Evolutionary conservation across 2,888 invertebrate genomes (phyloP), one percentile per base, ranked within the genome.

Genomic region (Malthinus seriepunctatus): DNA sequence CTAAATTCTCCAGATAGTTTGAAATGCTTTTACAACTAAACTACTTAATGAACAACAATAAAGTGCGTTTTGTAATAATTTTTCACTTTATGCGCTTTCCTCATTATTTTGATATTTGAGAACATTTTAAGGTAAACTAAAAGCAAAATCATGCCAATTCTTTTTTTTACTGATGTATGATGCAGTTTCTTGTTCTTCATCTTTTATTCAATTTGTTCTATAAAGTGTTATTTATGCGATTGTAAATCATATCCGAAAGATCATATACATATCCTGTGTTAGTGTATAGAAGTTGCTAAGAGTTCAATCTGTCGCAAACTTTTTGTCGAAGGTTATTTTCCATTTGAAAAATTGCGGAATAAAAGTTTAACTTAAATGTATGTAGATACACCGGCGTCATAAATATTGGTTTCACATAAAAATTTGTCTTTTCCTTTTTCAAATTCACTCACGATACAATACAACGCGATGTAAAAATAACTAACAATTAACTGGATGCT

Each of bases 151-250:
- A 47, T 59, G 59, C 54, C 37, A 32, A 34, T 53, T 53, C 50
- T 49, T 44, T 53, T 46, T 50, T 49, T 59, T 47, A 38, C n/a
- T 55, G 59, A 59, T 54, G 50, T 54, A 59, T 51, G 51, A 10
- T 33, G n/a, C 38, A 55, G 51, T 51, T 59, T 52, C 59, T 51
- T 51, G 38, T 44, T 57, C 48, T 38, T 47, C 51, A 51, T 58
- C 58, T 53, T 58, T 58, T 53, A 58, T 58, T 52, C 58, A 58
- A 53, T 58, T 58, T 58, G 52, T 49, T 48, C 42, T 38, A 32
- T 14, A 49, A 57, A 52, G 49, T 58, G 50, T 50, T 38, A 58
- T 58, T 53, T 58, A 52, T 53, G 45, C n/a, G 52, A 53, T 49
- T 49, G 42, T 52, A 52, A 52, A 53, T 52, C 49, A 58, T 47